These are phyloP conservation scores for Gymnothorax reevesii DNA, from an alignment of 2,797 vertebrate genomes.

Conservation along the genomic window DNA sequence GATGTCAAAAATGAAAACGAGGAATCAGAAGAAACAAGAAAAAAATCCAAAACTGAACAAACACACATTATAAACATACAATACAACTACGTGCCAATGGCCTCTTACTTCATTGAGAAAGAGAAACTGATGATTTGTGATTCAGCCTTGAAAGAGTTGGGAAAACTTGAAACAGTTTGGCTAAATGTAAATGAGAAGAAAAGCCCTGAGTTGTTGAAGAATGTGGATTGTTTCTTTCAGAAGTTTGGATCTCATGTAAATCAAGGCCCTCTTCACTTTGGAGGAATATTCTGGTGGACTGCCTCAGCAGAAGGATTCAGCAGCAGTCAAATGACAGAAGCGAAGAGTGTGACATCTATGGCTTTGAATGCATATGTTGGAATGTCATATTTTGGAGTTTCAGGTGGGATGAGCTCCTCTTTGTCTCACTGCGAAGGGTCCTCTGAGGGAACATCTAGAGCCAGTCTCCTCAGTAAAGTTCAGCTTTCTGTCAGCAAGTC, in stretches of 20 bases:
- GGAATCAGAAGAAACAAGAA: background rate
- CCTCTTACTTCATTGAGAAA: background rate
- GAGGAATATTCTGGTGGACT: slow-evolving; percentile 71
- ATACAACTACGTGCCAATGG: background rate
- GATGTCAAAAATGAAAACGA: background rate
- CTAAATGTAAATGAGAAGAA: background rate
- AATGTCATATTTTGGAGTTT: background rate
- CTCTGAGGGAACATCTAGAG: background rate
- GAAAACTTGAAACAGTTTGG: background rate
- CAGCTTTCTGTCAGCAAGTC: background rate
- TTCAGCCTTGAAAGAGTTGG: background rate
- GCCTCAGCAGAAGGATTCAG: slow-evolving; percentile 23
- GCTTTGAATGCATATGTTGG: background rate
- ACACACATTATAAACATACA: background rate
- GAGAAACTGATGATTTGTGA: background rate
- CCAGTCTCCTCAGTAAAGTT: background rate
- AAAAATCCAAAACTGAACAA: background rate
- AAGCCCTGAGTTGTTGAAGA: background rate
- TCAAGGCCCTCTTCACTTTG: slow-evolving; percentile 67
- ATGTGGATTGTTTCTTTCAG: background rate
- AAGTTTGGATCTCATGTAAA: slow-evolving; percentile 55
- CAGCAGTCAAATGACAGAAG: background rate
- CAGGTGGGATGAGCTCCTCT: background rate
- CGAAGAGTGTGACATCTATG: background rate
- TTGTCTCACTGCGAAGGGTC: background rate